These are phyloP conservation scores for Neotoma lepida DNA, from an alignment of 2,113 vertebrate species.

Conservation along the genomic window DNA sequence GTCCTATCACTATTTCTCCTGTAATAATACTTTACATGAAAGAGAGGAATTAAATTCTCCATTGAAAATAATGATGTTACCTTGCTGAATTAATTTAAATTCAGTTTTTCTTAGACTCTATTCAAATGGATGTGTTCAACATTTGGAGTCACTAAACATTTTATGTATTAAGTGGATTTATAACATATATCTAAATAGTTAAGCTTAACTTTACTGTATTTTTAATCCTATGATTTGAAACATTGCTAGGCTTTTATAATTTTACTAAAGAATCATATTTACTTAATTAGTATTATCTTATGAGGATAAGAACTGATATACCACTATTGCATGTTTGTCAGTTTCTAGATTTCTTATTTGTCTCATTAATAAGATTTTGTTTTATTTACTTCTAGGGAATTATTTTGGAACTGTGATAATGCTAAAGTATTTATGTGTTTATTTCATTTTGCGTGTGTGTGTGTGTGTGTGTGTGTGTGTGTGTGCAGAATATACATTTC, in stretches of 20 bases:
- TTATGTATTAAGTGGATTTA: slow-evolving; percentile 38
- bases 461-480: neutral
- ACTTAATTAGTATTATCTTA: neutral
- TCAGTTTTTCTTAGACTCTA: slow-evolving; percentile 1
- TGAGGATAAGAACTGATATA: slow-evolving; percentile 3
- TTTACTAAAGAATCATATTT: neutral
- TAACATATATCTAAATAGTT: neutral
- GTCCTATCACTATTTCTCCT: neutral
- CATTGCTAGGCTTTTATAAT: neutral
- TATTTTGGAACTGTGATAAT: slow-evolving; percentile 13
- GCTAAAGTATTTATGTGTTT: slow-evolving; percentile 38
- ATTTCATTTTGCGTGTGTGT: neutral
- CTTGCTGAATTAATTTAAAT: slow-evolving; percentile 29
- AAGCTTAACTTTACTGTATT: slow-evolving; percentile 13
- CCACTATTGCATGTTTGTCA: neutral
- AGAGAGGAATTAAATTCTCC: slow-evolving; percentile 28
- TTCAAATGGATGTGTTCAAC: neutral
- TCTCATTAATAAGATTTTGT: neutral
- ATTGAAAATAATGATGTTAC: neutral
- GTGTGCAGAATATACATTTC: neutral
- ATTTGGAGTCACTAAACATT: neutral
- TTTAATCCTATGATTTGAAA: slow-evolving; percentile 15
- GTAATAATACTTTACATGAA: neutral
- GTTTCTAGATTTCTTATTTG: neutral
- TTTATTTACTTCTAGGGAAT: neutral